Evolutionary conservation across 2,888 invertebrate species (phyloP).

Genomic region (Drosophila recens): DNA sequence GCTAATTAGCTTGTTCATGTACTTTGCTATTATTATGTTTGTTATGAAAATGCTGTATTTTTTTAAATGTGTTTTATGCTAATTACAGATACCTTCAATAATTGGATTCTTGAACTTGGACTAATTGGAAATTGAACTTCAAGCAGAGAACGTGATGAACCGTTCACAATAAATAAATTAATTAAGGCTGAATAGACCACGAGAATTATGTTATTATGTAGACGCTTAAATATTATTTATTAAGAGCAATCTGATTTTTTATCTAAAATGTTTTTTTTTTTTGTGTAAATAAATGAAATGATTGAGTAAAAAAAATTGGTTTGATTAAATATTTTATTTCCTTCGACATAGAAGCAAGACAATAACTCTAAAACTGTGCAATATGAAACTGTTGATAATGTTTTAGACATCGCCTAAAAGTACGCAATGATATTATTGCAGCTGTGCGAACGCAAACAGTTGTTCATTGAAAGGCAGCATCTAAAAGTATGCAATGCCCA

Average conservation of each 20-base stretch:
- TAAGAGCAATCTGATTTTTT: not conserved
- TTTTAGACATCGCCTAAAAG: slow-evolving; percentile 34
- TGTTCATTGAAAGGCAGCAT: not conserved
- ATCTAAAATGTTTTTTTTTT: slow-evolving; percentile 14
- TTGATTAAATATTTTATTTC: not conserved
- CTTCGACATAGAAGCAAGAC: too few species aligned
- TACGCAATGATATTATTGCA: slow-evolving; percentile 35
- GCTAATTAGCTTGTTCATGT: slow-evolving; percentile 51
- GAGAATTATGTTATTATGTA: slow-evolving; percentile 41
- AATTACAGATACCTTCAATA: slow-evolving; percentile 82
- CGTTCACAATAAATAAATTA: slow-evolving; percentile 45
- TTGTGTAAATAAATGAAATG: slow-evolving; percentile 41
- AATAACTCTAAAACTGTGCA: not conserved
- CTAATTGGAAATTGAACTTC: slow-evolving; percentile 59
- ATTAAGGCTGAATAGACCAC: slow-evolving; percentile 50
- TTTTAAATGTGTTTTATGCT: slow-evolving; percentile 37
- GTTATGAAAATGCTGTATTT: slow-evolving; percentile 22
- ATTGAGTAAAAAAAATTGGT: slow-evolving; percentile 11
- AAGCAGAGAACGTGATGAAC: slow-evolving; percentile 27
- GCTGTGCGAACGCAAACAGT: too few species aligned
- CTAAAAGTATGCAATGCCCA: not conserved
- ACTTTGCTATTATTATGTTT: slow-evolving; percentile 28
- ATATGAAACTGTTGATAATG: not conserved
- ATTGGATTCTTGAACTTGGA: slow-evolving; percentile 83
- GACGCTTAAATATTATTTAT: slow-evolving; percentile 8